Evolutionary conservation across 53 echinoderm and acorn worm genomes (phyloP).

Genomic region (Holothuria scabra): DNA sequence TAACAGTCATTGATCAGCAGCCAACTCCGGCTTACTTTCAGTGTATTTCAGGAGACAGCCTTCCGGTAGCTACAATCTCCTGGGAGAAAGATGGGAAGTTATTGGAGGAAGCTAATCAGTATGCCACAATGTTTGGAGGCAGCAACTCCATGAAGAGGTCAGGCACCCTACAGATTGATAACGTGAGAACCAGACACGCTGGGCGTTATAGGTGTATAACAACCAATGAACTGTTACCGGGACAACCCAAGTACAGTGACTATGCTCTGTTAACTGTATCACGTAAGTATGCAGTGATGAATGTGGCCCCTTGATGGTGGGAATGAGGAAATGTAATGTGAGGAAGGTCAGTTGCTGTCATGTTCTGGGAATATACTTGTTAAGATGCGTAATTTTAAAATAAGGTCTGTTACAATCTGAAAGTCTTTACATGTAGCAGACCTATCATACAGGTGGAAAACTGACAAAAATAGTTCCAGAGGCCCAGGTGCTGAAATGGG

Average conservation of each 20-base stretch:
- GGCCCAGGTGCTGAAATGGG: no score
- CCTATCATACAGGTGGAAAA: no score
- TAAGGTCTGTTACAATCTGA: no score
- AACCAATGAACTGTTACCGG: slow-evolving; percentile 74
- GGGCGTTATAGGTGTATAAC: slow-evolving; percentile 88
- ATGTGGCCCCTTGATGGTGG: no score
- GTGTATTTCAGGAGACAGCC: slow-evolving; percentile 88
- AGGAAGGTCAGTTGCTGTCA: no score
- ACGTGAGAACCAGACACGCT: slow-evolving; percentile 64
- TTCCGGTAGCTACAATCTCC: slow-evolving; percentile 68
- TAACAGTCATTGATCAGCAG: slow-evolving; percentile 79
- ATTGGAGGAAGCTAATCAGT: slow-evolving; percentile 60
- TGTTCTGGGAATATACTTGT: no score
- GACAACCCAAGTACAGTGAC: slow-evolving; percentile 64
- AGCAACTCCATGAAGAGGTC: slow-evolving; percentile 74
- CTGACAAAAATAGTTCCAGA: no score
- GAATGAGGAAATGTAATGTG: no score
- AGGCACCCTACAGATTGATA: slow-evolving; percentile 87
- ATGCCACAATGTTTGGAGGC: slow-evolving; percentile 76
- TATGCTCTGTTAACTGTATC: slow-evolving; percentile 67
- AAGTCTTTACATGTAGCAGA: no score
- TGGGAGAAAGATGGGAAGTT: slow-evolving; percentile 89
- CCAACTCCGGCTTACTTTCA: slow-evolving; percentile 87
- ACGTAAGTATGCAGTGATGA: slow-evolving; percentile 63
- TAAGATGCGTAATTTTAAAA: no score